Conservation (phyloP, 92 coral and sea anemone species). For the Plumapathes pennacea region DNA sequence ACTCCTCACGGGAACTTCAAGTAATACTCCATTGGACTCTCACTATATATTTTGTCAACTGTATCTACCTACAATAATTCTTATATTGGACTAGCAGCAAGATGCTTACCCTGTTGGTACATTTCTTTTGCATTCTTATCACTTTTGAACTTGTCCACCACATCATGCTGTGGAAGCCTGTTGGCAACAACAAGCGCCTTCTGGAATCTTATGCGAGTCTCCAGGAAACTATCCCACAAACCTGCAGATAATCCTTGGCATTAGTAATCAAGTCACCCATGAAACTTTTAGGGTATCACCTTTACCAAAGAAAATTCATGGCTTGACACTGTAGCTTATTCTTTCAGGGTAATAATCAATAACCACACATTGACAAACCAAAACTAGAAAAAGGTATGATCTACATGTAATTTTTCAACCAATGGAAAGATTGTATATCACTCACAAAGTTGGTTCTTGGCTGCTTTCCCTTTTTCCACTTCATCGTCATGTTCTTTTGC, state of each 20-base stretch:
- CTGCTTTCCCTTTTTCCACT: constrained; percentile 81
- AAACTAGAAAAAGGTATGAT: no score
- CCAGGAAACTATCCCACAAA: constrained; percentile 96
- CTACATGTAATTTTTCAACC: no score
- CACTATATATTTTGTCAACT: background rate
- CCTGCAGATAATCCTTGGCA: constrained; percentile 57
- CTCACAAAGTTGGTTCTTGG: constrained; percentile 83
- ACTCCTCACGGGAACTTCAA: background rate
- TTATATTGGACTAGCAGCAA: no score
- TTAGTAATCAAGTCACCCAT: no score
- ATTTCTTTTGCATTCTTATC: constrained; percentile 59
- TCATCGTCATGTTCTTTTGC: constrained; percentile 62
- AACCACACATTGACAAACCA: no score
- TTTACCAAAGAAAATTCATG: no score
- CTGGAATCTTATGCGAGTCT: constrained; percentile 84
- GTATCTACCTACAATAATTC: background rate
- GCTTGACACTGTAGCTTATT: no score
- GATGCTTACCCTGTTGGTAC: constrained; percentile 52
- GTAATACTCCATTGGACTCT: background rate
- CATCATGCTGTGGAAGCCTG: constrained; percentile 76
- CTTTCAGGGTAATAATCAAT: no score
- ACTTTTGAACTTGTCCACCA: constrained; percentile 26
- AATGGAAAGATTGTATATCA: no score
- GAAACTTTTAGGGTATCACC: no score
- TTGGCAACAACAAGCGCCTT: constrained; percentile 79